These are phyloP conservation scores for Temnopleurus reevesii DNA, from an alignment of 53 echinoderm and acorn worm genomes.

Conservation along the genomic window DNA sequence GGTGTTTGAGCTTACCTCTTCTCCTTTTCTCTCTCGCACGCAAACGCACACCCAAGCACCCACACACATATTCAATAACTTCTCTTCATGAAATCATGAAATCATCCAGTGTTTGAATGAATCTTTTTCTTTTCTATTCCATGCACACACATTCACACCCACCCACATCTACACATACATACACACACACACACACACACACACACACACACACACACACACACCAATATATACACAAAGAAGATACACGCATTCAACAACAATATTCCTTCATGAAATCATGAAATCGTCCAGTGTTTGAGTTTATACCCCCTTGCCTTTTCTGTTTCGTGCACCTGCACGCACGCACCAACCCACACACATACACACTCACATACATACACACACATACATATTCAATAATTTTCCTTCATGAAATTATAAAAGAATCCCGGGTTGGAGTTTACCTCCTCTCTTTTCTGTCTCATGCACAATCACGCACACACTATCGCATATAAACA, in stretches of 20 bases:
- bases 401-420: not conserved
- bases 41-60: not conserved
- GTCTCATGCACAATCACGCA: too few species aligned
- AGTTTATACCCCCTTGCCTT: not conserved
- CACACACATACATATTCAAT: too few species aligned
- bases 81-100: not conserved
- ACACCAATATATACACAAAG: not conserved
- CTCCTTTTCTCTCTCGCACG: not conserved
- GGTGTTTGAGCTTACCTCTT: not conserved
- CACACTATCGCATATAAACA: too few species aligned
- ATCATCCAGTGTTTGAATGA: too few species aligned
- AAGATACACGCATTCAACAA: not conserved
- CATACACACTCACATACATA: not conserved
- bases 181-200: too few species aligned
- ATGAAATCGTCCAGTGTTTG: too few species aligned
- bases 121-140: not conserved
- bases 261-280: not conserved
- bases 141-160: not conserved
- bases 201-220: not conserved
- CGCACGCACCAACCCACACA: too few species aligned
- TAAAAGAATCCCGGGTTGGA: too few species aligned
- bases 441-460: too few species aligned
- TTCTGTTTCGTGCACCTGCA: not conserved
- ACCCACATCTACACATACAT: not conserved
- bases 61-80: not conserved